Percentiles rank a stretch among this genome's conserved stretches.
Conservation (phyloP, 1,140 invertebrate genomes). For the Atta cephalotes region DNA sequence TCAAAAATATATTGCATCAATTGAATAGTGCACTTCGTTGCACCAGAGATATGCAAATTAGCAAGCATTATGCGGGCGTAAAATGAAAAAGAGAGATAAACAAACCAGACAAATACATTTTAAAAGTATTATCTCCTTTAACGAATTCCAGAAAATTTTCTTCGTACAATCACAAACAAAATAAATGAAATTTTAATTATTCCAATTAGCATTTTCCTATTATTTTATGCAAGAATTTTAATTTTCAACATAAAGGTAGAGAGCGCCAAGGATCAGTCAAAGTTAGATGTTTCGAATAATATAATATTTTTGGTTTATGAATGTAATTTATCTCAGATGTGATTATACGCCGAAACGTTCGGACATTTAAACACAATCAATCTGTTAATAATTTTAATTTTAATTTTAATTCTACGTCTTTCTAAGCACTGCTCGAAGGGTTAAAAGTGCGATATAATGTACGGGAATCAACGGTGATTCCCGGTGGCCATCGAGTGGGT, state of each 20-base stretch:
- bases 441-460: neutral
- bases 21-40: constrained; percentile 30
- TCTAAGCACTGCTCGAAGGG: neutral
- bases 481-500: constrained; percentile 48
- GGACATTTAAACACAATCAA: too few species aligned
- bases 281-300: too few species aligned
- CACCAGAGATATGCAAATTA: constrained; percentile 30
- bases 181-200: neutral
- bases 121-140: neutral
- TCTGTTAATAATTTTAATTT: neutral
- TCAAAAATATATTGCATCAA: constrained; percentile 5
- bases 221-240: neutral
- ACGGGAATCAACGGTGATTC: constrained; percentile 20
- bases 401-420: neutral
- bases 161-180: neutral
- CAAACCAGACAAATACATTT: neutral
- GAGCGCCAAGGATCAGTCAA: too few species aligned
- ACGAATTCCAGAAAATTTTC: neutral
- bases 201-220: neutral
- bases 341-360: too few species aligned
- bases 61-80: constrained; percentile 22
- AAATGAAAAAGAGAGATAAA: constrained; percentile 21
- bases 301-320: too few species aligned
- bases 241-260: too few species aligned
- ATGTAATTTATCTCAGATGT: too few species aligned